Conservation (phyloP, 2,888 invertebrate genomes). For the Stenichneumon culpator region DNA sequence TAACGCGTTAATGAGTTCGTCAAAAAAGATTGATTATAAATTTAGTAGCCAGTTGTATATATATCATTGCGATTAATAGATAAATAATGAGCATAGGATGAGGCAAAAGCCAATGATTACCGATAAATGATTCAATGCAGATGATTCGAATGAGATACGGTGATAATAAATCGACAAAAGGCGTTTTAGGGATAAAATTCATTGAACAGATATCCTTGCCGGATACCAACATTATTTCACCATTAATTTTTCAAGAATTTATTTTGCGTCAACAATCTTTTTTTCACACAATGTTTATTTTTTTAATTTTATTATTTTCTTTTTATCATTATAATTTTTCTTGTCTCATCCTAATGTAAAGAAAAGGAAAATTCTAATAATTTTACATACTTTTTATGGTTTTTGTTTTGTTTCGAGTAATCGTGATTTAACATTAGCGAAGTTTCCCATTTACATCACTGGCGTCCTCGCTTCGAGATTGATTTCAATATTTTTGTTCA, state of each 20-base stretch:
- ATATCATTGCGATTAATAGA: constrained; percentile 31
- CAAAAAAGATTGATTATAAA: constrained; percentile 27
- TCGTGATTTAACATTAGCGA: constrained; percentile 33
- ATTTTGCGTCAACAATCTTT: constrained; percentile 63
- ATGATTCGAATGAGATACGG: constrained; percentile 46
- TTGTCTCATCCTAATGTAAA: constrained; percentile 61
- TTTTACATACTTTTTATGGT: constrained; percentile 43
- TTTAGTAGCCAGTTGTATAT: constrained; percentile 49
- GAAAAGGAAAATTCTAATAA: constrained; percentile 49
- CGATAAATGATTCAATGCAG: constrained; percentile 24
- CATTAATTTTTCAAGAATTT: constrained; percentile 61
- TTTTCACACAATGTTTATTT: constrained; percentile 55
- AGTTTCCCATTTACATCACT: constrained; percentile 72
- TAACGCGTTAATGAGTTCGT: constrained; percentile 48
- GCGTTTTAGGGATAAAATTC: constrained; percentile 44
- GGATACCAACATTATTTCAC: constrained; percentile 43
- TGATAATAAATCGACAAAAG: constrained; percentile 23
- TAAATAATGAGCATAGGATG: constrained; percentile 59
- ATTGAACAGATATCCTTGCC: constrained; percentile 28
- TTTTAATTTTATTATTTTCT: constrained; percentile 21
- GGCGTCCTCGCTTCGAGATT: constrained; percentile 64
- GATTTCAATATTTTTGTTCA: constrained; percentile 18
- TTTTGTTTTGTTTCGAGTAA: constrained; percentile 35
- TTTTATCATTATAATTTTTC: constrained; percentile 40
- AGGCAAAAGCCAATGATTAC: constrained; percentile 54